Evolutionary conservation across 2,113 vertebrate species (phyloP).

Genomic region (Amphilophus citrinellus): DNA sequence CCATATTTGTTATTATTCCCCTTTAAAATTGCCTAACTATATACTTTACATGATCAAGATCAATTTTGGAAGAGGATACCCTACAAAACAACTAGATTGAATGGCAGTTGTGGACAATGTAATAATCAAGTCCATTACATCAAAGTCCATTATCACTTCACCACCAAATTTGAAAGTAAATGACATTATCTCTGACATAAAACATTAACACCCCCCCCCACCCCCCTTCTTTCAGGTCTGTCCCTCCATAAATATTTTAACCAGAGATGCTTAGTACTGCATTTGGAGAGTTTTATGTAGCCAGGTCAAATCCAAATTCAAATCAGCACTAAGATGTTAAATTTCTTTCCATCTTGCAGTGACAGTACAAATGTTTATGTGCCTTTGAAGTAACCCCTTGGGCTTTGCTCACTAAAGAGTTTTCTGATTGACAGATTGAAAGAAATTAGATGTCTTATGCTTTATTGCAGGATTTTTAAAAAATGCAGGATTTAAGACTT

Average conservation of each 20-base stretch:
- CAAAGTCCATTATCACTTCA: neutral
- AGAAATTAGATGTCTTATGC: neutral
- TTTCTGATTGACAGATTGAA: neutral
- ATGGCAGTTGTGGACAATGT: neutral
- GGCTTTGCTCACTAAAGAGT: neutral
- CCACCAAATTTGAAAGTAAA: neutral
- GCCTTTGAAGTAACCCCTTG: neutral
- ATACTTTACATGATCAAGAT: neutral
- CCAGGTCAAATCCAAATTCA: neutral
- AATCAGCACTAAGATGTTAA: neutral
- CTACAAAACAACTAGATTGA: neutral
- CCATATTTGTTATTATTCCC: neutral
- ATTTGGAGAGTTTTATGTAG: neutral
- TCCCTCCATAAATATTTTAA: neutral
- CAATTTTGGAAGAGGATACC: neutral
- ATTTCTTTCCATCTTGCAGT: neutral
- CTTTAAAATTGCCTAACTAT: neutral
- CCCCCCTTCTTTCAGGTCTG: neutral
- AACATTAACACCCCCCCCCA: neutral
- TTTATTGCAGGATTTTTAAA: neutral
- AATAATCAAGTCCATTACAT: constrained; percentile 3
- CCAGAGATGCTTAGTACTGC: neutral
- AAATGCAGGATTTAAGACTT: neutral
- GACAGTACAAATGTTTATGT: neutral
- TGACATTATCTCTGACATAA: neutral